phyloP scores from a whole-genome alignment of 2,113 vertebrate species.

The Nycticryphes semicollaris region DNA sequence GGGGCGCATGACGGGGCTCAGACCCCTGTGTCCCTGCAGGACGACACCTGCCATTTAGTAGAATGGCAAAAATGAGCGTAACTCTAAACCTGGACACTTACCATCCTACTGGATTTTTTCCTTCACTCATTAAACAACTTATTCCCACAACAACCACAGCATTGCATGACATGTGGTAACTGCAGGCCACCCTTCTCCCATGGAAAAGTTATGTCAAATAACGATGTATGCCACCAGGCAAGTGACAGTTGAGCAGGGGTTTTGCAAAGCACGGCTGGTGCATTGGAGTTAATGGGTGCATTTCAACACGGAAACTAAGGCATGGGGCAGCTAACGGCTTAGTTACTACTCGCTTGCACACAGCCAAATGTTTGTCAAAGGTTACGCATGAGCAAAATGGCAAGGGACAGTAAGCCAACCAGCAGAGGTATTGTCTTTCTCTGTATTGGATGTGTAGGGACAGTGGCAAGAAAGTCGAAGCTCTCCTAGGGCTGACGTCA shows the following conservation, averaged over 20 bases:
- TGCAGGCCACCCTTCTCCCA: not conserved
- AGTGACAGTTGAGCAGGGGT: not conserved
- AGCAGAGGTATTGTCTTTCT: not conserved
- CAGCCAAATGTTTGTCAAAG: not conserved
- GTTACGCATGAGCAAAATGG: not conserved
- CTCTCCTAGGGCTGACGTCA: not conserved
- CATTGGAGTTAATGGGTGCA: not conserved
- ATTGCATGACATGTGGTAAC: not conserved
- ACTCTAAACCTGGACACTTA: not conserved
- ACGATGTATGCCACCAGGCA: not conserved
- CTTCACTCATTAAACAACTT: not conserved
- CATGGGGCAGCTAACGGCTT: not conserved
- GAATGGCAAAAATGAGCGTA: not conserved
- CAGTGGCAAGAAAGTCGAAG: not conserved
- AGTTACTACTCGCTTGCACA: not conserved
- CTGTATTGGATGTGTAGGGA: not conserved
- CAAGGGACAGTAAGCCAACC: not conserved
- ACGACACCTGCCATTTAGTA: not conserved
- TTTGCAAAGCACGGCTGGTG: not conserved
- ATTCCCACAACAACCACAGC: not conserved
- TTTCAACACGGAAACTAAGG: not conserved
- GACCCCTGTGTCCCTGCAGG: accelerated
- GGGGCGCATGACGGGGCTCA: accelerated
- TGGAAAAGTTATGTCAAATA: not conserved
- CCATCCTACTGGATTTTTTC: not conserved